Conservation (phyloP, 2,888 invertebrate genomes). For the Cepaea hortensis region DNA sequence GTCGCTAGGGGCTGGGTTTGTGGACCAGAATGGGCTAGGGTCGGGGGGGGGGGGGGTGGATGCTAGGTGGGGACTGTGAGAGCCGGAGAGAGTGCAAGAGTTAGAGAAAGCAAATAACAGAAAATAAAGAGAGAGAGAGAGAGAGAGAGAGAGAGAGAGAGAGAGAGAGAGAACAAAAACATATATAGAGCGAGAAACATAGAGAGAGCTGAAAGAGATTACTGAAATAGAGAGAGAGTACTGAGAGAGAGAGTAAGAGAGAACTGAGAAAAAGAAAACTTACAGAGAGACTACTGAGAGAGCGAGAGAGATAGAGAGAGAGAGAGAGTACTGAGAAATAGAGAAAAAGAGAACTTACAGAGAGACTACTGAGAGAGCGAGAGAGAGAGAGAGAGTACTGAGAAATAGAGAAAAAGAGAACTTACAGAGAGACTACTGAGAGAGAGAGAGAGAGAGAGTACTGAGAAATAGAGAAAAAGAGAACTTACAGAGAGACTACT, state of each 20-base stretch:
- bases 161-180: background rate
- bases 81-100: background rate
- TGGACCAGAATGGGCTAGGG: too few species aligned
- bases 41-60: background rate
- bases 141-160: background rate
- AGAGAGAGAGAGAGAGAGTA: background rate
- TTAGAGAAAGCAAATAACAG: background rate
- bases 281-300: too few species aligned
- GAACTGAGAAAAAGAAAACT: background rate
- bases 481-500: background rate
- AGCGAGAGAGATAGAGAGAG: background rate
- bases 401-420: background rate
- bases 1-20: too few species aligned
- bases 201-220: too few species aligned
- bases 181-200: background rate
- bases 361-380: too few species aligned
- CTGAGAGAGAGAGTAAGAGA: background rate
- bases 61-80: background rate
- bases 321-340: background rate
- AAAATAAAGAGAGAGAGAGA: background rate
- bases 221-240: too few species aligned
- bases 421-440: background rate
- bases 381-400: background rate
- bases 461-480: conserved; percentile 25
- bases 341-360: too few species aligned